Evolutionary conservation across 2,888 invertebrate genomes (phyloP).

Genomic region (Lasioglossum malachurum): DNA sequence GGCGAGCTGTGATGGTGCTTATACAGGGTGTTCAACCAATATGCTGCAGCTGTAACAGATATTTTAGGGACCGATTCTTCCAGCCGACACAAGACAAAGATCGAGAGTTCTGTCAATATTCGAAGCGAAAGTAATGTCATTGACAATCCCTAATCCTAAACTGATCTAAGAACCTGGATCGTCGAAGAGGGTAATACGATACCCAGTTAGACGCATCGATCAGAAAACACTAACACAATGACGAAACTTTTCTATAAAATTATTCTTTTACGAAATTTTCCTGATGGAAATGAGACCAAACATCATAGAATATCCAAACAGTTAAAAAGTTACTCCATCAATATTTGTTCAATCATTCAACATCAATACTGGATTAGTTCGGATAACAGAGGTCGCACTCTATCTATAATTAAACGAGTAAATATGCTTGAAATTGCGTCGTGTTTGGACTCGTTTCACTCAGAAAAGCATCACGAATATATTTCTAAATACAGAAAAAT

Average conservation of each 20-base stretch:
- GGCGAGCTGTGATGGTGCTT: slow-evolving; percentile 47
- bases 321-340: too few relatives aligned
- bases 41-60: not conserved
- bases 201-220: too few relatives aligned
- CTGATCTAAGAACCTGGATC: not conserved
- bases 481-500: too few relatives aligned
- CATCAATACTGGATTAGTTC: not conserved
- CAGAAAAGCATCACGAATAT: not conserved
- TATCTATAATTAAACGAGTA: not conserved
- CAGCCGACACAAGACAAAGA: not conserved
- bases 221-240: too few relatives aligned
- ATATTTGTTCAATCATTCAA: too few relatives aligned
- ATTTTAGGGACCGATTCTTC: not conserved
- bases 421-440: not conserved
- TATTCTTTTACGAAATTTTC: too few relatives aligned
- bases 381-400: not conserved
- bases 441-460: not conserved
- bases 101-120: not conserved
- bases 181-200: too few relatives aligned
- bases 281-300: too few relatives aligned
- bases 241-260: too few relatives aligned
- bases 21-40: not conserved
- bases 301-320: too few relatives aligned
- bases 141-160: not conserved
- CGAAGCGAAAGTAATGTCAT: not conserved